Conservation (phyloP, 2,888 invertebrate species). For the Drosophila picticornis region DNA sequence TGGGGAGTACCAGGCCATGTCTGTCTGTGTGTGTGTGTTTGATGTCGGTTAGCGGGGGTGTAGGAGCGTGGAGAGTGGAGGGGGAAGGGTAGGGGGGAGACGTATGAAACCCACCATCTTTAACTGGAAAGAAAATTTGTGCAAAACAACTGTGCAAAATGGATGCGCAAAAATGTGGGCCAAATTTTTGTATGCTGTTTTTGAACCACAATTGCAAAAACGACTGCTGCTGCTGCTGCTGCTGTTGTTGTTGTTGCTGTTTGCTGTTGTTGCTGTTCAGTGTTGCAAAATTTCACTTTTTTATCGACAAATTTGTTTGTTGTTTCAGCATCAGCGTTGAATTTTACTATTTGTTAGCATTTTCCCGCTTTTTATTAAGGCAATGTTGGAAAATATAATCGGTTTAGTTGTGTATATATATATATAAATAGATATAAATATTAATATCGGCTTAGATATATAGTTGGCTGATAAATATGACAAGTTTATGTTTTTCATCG, state of each 20-base stretch:
- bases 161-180: conserved; percentile 63
- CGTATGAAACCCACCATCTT: conserved; percentile 32
- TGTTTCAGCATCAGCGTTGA: background rate
- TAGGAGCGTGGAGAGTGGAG: accelerated
- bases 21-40: conserved; percentile 13
- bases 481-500: background rate
- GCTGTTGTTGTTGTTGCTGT: conserved; percentile 6
- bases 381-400: background rate
- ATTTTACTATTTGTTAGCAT: background rate
- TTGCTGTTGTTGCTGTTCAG: background rate
- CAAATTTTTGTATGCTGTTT: conserved; percentile 55
- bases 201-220: conserved; percentile 26
- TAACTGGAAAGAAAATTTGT: conserved; percentile 51
- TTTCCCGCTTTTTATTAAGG: background rate
- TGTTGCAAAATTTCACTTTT: conserved; percentile 7
- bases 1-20: conserved; percentile 1
- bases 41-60: conserved; percentile 10
- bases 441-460: background rate
- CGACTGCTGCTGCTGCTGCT: background rate
- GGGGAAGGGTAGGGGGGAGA: background rate
- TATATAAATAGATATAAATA: background rate
- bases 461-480: background rate
- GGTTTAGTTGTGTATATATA: background rate
- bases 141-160: conserved; percentile 44
- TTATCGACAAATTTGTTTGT: background rate